Conservation (phyloP, 1,140 invertebrate genomes). For the Micrasema minimum region DNA sequence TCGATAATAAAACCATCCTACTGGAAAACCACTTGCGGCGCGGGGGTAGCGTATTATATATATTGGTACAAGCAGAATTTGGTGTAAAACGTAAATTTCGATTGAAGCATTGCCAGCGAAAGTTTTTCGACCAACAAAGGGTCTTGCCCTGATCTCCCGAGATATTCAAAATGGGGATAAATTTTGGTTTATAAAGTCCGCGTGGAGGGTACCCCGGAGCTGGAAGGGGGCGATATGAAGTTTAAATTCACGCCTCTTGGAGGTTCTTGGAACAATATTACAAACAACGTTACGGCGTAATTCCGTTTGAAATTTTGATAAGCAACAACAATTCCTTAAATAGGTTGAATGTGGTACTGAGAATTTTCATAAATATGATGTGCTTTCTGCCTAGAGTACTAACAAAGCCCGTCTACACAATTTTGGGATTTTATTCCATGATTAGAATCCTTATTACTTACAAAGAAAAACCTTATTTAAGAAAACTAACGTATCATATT, state of each 20-base stretch:
- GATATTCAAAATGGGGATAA: conserved; percentile 31
- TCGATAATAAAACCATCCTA: neutral
- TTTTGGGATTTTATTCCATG: too few species aligned
- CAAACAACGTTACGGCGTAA: conserved; percentile 21
- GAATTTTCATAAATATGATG: too few species aligned
- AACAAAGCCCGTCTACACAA: too few species aligned
- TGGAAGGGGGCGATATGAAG: conserved; percentile 14
- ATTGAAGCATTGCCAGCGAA: conserved; percentile 24
- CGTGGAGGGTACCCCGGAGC: too few species aligned
- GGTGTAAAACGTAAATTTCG: conserved; percentile 15
- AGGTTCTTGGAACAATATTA: conserved; percentile 19
- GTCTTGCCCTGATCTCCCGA: conserved; percentile 17
- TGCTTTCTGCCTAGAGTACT: too few species aligned
- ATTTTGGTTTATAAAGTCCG: conserved; percentile 32
- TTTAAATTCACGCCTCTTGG: conserved; percentile 18
- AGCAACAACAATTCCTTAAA: conserved; percentile 24
- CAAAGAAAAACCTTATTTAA: too few species aligned
- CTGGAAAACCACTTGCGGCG: neutral
- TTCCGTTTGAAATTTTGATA: conserved; percentile 24
- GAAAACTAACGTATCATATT: too few species aligned
- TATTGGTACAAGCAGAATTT: conserved; percentile 7
- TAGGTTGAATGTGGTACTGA: too few species aligned
- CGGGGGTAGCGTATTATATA: conserved; percentile 15
- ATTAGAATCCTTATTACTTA: too few species aligned
- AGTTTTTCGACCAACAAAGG: conserved; percentile 28